Percentiles rank a stretch among this genome's conserved stretches.
These are phyloP conservation scores for Cephus spinipes DNA, from an alignment of 2,888 invertebrate genomes.

Conservation along the genomic window DNA sequence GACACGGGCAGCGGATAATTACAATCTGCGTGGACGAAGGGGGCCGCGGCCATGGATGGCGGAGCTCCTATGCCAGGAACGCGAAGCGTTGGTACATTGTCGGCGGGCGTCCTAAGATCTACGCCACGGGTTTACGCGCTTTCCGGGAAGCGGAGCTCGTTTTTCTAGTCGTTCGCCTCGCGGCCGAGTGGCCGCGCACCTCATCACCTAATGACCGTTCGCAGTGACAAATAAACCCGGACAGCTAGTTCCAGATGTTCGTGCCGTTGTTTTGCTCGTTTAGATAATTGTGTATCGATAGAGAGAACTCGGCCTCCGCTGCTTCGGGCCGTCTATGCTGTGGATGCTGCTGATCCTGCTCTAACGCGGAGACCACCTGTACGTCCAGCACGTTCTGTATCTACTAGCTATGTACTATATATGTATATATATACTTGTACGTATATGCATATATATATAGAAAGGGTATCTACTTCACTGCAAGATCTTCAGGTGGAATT, in stretches of 20 bases:
- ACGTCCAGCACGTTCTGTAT: not conserved
- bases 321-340: not conserved
- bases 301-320: slow-evolving; percentile 28
- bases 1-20: slow-evolving; percentile 42
- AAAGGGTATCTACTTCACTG: not conserved
- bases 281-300: slow-evolving; percentile 52
- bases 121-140: slow-evolving; percentile 53
- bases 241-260: slow-evolving; percentile 40
- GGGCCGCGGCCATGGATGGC: slow-evolving; percentile 11
- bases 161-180: slow-evolving; percentile 38
- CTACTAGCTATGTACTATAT: not conserved
- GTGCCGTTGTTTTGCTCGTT: slow-evolving; percentile 42
- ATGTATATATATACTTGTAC: not conserved
- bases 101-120: slow-evolving; percentile 54
- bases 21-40: slow-evolving; percentile 29
- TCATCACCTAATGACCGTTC: slow-evolving; percentile 48
- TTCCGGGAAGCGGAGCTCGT: slow-evolving; percentile 52
- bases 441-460: not conserved
- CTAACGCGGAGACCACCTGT: slow-evolving; percentile 1
- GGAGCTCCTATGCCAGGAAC: slow-evolving; percentile 22
- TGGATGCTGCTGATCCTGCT: not conserved
- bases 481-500: not conserved
- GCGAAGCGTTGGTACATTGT: slow-evolving; percentile 37
- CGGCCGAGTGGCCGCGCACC: not conserved
- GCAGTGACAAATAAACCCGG: slow-evolving; percentile 56